A percentile compares a stretch with the other conserved stretches of the same genome.
phyloP scores from a whole-genome alignment of 2,888 invertebrate species.

The Nomada flava region DNA sequence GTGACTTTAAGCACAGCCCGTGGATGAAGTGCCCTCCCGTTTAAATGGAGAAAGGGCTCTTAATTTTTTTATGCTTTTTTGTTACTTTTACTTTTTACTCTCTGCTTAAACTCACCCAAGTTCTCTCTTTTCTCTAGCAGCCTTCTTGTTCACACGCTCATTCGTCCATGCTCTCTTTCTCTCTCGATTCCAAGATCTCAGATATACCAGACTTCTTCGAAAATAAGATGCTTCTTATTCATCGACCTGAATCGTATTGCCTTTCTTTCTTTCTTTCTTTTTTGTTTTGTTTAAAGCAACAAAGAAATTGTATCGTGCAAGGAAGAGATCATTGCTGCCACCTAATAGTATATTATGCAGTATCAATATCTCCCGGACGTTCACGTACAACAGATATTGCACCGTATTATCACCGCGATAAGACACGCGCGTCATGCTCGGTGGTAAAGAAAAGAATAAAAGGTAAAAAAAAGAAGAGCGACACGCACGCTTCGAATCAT shows the following conservation, averaged over 20 bases:
- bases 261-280: neutral
- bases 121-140: constrained; percentile 47
- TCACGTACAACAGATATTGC: constrained; percentile 38
- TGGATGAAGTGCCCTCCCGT: constrained; percentile 73
- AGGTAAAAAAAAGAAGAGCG: neutral
- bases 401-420: constrained; percentile 22
- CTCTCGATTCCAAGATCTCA: constrained; percentile 25
- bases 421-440: constrained; percentile 14
- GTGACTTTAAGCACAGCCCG: constrained; percentile 80
- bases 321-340: constrained; percentile 51
- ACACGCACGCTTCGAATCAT: neutral
- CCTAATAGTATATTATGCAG: constrained; percentile 28
- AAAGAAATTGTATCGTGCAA: constrained; percentile 38
- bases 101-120: constrained; percentile 35
- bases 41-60: constrained; percentile 51
- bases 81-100: constrained; percentile 38
- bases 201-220: constrained; percentile 40
- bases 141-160: constrained; percentile 46
- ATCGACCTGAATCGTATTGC: constrained; percentile 47
- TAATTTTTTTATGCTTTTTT: constrained; percentile 45
- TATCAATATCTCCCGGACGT: constrained; percentile 22
- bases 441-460: neutral
- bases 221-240: constrained; percentile 44
- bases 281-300: constrained; percentile 34
- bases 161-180: constrained; percentile 46